Conservation (phyloP, 2,797 vertebrate species). For the Galago senegalensis region DNA sequence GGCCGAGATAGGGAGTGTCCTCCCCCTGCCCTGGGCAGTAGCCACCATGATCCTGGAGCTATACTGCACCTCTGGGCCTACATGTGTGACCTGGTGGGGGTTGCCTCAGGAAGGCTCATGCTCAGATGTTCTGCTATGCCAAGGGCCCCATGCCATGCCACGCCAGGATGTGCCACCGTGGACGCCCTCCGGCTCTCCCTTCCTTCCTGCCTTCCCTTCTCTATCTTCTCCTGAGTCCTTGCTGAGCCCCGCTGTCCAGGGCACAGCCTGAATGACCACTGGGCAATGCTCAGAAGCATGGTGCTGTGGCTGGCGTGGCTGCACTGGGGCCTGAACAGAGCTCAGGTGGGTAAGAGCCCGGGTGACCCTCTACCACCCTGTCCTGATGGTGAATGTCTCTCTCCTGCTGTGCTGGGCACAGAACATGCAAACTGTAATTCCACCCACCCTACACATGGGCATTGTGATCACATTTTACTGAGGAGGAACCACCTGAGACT, state of each 20-base stretch:
- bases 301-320: neutral
- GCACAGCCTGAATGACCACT: neutral
- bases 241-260: too few relatives aligned
- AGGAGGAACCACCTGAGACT: neutral
- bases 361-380: fast-evolving
- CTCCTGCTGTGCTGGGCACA: fast-evolving
- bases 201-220: neutral
- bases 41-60: fast-evolving
- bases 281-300: neutral
- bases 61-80: neutral
- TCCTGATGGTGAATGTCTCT: neutral
- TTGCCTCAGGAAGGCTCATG: fast-evolving
- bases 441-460: fast-evolving
- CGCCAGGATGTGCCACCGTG: fast-evolving
- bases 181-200: fast-evolving
- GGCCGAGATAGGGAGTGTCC: fast-evolving
- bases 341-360: neutral
- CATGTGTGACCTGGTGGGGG: neutral
- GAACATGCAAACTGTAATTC: fast-evolving
- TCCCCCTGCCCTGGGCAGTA: neutral
- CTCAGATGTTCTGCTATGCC: fast-evolving
- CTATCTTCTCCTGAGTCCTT: neutral
- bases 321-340: neutral
- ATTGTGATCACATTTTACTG: neutral
- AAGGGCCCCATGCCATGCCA: neutral